phyloP scores from a whole-genome alignment of 2,113 vertebrate species.

The Dipodomys ordii region DNA sequence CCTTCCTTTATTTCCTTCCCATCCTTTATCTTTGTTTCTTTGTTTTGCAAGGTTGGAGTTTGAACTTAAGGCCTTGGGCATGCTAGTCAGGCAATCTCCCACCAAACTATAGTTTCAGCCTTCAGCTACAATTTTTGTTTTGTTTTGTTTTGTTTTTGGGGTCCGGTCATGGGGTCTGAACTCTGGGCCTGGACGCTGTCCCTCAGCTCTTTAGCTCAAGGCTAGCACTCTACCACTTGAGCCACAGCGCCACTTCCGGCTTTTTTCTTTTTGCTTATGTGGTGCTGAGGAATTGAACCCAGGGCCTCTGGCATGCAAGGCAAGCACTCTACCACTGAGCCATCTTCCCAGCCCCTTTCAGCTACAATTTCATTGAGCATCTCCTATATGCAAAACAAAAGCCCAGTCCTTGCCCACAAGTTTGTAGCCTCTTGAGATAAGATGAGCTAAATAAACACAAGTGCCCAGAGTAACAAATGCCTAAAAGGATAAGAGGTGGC shows the following conservation, averaged over 20 bases:
- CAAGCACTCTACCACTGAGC: background rate
- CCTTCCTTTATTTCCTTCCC: background rate
- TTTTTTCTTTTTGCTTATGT: no score
- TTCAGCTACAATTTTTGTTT: background rate
- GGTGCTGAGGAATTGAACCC: background rate
- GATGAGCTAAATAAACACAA: background rate
- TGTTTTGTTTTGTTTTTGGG: no score
- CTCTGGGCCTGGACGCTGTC: no score
- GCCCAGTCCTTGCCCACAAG: background rate
- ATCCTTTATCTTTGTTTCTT: background rate
- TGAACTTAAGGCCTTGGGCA: background rate
- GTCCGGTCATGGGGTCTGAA: no score
- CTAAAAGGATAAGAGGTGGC: background rate
- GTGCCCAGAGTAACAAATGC: background rate
- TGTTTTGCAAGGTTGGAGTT: background rate
- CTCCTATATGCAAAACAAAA: background rate
- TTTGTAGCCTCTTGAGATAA: background rate
- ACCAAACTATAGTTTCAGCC: background rate
- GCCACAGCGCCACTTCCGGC: no score
- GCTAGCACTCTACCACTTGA: no score
- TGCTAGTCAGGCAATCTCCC: background rate
- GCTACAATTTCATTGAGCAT: conserved; percentile 30
- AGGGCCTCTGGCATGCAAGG: background rate
- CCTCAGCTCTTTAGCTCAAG: no score
- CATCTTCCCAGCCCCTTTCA: background rate